Percentiles rank a stretch among this genome's conserved stretches.
phyloP scores from a whole-genome alignment of 2,888 invertebrate genomes.

The Cephus sareptanus region DNA sequence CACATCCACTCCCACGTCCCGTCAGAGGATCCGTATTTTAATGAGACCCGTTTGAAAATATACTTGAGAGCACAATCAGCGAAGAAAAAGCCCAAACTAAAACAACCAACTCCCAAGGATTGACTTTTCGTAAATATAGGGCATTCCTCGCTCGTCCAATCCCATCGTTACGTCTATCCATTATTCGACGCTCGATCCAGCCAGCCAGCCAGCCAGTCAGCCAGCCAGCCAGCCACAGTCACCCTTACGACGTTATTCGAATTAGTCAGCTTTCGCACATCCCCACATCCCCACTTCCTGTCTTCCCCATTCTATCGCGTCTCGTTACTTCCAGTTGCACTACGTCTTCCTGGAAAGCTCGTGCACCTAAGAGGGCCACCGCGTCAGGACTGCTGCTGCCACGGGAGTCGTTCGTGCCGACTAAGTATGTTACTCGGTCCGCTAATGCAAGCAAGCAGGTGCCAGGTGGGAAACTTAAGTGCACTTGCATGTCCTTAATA shows the following conservation, averaged over 20 bases:
- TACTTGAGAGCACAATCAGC: neutral
- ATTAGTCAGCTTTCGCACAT: neutral
- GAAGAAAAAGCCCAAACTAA: no score
- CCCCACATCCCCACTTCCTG: no score
- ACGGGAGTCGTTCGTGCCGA: neutral
- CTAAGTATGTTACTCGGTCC: neutral
- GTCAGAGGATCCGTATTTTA: neutral
- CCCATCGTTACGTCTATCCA: neutral
- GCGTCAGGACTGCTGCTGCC: neutral
- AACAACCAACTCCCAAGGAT: no score
- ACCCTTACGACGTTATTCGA: neutral
- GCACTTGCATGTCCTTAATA: slow-evolving; percentile 18
- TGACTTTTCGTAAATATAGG: neutral
- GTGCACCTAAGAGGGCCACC: neutral
- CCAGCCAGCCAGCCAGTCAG: no score
- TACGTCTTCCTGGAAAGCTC: neutral
- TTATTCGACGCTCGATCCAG: neutral
- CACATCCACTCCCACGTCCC: neutral
- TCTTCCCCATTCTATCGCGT: no score
- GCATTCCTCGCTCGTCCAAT: neutral
- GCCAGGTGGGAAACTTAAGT: slow-evolving; percentile 16
- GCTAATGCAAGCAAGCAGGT: slow-evolving; percentile 1
- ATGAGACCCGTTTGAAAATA: neutral
- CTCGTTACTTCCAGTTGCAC: no score
- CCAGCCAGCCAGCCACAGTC: neutral